Base-by-base conservation (phyloP, 2,888 invertebrate species). In the Diarsia rubi region DNA sequence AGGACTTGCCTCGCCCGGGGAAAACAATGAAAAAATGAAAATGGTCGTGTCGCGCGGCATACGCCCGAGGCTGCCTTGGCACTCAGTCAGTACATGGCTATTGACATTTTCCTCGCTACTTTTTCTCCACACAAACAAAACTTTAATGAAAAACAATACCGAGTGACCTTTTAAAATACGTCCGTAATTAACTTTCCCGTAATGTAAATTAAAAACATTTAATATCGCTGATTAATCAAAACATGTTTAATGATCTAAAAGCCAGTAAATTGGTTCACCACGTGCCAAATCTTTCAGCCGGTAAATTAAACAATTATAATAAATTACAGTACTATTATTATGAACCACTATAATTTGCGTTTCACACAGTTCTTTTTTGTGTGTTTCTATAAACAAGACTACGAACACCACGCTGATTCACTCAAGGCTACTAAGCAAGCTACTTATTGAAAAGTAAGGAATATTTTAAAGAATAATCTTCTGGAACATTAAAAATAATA, bases 181-280 rank as follows among this genome's bases (percentile, higher is more conserved):
- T 4, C 2, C 3, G n/a, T 52, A 19, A 44, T 16, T 49, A 1
- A 37, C 27, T 37, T 70, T 19, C 11, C 27, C 49, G 19, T 11
- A 14, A 4, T 11, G 37, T 16, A 14, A 49, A 68, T 49, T 68
- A 31, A 59, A 59, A 69, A 49, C 47, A 54, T 63, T 54, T 44
- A 44, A 57, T 49, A 31, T 49, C 27, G n/a, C 12, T 69, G n/a
- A 24, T 24, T 21, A 44, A 69, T 57, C 6, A 57, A 64, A 54
- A 37, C 24, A 59, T 21, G 21, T 47, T 37, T 31, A 68, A 75
- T 49, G 16, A 75, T n/a, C 19, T n/a, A 49, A 75, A 68, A 31
- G 2, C 24, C 24, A 60, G 59, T 54, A 37, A 60, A 60, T 68
- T 49, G 21, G 16, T 27, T 52, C 27, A 16, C n/a, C 27, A 54